A percentile compares a stretch with the other conserved stretches of the same genome.
Evolutionary conservation across 2,797 vertebrate species (phyloP).

Genomic region (Thamnophis elegans): DNA sequence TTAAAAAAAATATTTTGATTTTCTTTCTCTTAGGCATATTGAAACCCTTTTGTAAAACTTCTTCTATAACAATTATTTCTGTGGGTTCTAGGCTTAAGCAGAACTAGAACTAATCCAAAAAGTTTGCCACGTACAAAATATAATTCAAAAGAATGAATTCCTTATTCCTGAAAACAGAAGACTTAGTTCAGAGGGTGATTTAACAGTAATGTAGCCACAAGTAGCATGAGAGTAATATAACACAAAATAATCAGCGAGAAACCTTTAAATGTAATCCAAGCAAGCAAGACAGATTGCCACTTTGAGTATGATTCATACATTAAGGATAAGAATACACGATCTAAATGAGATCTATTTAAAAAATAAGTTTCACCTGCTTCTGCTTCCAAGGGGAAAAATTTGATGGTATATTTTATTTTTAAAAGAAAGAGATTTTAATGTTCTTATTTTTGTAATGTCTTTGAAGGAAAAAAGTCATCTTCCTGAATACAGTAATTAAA

Average conservation of each 20-base stretch:
- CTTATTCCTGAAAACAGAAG: constrained; percentile 53
- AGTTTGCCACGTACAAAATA: constrained; percentile 60
- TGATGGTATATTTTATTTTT: constrained; percentile 45
- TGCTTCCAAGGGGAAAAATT: constrained; percentile 51
- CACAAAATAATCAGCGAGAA: constrained; percentile 59
- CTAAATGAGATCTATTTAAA: constrained; percentile 56
- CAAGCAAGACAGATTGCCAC: constrained; percentile 38
- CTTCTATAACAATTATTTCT: constrained; percentile 58
- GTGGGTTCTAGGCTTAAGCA: constrained; percentile 58
- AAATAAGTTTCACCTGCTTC: constrained; percentile 51
- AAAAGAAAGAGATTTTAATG: constrained; percentile 14
- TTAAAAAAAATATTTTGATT: constrained; percentile 54
- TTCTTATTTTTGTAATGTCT: constrained; percentile 18
- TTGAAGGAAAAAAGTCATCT: not conserved
- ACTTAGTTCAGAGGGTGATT: constrained; percentile 59
- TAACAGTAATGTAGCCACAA: constrained; percentile 50
- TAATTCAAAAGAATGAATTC: constrained; percentile 55
- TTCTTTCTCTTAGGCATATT: constrained; percentile 63
- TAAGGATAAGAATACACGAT: constrained; percentile 49
- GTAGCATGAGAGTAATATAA: constrained; percentile 54
- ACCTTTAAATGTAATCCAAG: constrained; percentile 62
- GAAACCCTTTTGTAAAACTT: constrained; percentile 49
- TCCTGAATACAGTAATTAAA: constrained; percentile 36
- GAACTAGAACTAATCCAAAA: constrained; percentile 63
- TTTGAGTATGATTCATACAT: constrained; percentile 61